A percentile compares a stretch with the other conserved stretches of the same genome.
phyloP scores from a whole-genome alignment of 2,888 invertebrate genomes.

The Synergus umbraculus region DNA sequence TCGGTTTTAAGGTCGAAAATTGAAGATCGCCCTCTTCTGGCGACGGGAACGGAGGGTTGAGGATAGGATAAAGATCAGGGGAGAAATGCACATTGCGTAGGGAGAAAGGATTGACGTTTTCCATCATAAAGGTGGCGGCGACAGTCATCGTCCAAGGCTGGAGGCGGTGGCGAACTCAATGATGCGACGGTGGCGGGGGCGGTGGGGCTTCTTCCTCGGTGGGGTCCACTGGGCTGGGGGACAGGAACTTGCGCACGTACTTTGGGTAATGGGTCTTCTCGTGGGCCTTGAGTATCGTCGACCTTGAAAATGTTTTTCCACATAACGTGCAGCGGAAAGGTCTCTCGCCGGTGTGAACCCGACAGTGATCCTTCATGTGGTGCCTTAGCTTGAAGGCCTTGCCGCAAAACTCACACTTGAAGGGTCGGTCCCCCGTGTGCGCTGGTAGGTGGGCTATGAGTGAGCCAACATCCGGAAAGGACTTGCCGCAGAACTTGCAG shows the following conservation, averaged over 20 bases:
- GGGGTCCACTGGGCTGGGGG: conserved; percentile 91
- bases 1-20: conserved; percentile 52
- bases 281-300: conserved; percentile 94
- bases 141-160: conserved; percentile 41
- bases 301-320: conserved; percentile 94
- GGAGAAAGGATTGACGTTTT: neutral
- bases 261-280: conserved; percentile 96
- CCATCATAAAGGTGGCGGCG: conserved; percentile 37
- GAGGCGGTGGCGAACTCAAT: conserved; percentile 64
- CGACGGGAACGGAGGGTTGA: neutral
- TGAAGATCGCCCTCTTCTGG: conserved; percentile 1
- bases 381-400: conserved; percentile 95
- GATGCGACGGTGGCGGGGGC: conserved; percentile 58
- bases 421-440: conserved; percentile 93
- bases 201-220: conserved; percentile 84
- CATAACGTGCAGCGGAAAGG: conserved; percentile 93
- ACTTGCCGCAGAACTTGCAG: conserved; percentile 95
- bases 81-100: neutral
- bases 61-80: neutral
- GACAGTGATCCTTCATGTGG: conserved; percentile 96
- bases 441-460: conserved; percentile 92
- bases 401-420: conserved; percentile 96
- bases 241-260: conserved; percentile 92
- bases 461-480: conserved; percentile 93
- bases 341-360: conserved; percentile 94